phyloP scores from a whole-genome alignment of 2,113 vertebrate genomes.

The Polypterus senegalus region DNA sequence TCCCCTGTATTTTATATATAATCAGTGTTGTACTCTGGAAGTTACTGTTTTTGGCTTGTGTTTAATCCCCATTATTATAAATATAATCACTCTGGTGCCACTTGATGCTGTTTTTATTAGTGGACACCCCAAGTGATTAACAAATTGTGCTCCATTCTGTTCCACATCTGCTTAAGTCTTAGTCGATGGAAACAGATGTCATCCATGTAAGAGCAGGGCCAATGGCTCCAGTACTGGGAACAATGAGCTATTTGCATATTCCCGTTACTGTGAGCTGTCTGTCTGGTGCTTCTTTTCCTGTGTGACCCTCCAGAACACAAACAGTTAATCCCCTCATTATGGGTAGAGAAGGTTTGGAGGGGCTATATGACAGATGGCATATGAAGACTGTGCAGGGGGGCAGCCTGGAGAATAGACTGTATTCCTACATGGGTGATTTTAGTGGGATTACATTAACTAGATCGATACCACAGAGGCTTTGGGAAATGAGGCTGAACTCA shows the following conservation, averaged over 20 bases:
- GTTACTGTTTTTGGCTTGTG: too few species aligned
- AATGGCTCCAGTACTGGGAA: constrained; percentile 5
- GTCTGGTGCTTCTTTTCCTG: background rate
- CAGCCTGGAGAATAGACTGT: constrained; percentile 26
- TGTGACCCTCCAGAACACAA: constrained; percentile 12
- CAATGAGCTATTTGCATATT: background rate
- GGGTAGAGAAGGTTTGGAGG: constrained; percentile 11
- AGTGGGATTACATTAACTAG: constrained; percentile 30
- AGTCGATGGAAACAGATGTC: constrained; percentile 37
- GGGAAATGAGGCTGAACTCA: constrained; percentile 14
- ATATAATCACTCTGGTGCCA: too few species aligned
- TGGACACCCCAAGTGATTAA: constrained; percentile 25
- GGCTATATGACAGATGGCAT: constrained; percentile 34
- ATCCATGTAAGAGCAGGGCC: constrained; percentile 23
- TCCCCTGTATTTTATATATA: too few species aligned
- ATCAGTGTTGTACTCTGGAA: too few species aligned
- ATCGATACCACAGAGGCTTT: constrained; percentile 22
- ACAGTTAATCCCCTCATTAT: constrained; percentile 27
- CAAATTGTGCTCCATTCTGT: constrained; percentile 39
- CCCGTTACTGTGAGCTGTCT: background rate
- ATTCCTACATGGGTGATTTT: constrained; percentile 17
- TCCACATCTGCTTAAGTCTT: constrained; percentile 39
- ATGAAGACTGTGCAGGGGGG: constrained; percentile 21
- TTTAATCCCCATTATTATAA: too few species aligned
- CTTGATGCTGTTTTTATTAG: too few species aligned